Percentiles rank a stretch among this genome's conserved stretches.
Evolutionary conservation across 2,797 vertebrate species (phyloP).

Genomic region (Amblyraja radiata): DNA sequence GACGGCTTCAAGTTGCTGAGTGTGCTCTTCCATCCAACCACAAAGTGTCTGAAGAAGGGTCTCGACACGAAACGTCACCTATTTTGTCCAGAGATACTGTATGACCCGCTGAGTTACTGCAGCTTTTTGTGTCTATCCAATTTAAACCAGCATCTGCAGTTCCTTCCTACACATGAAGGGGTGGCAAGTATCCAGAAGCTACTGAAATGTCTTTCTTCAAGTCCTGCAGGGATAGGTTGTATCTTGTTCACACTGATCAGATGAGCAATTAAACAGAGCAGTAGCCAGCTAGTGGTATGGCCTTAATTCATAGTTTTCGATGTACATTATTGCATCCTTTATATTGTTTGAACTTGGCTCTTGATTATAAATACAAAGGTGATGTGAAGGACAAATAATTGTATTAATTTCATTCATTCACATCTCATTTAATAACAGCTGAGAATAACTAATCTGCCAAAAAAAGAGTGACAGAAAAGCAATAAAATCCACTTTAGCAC

Average conservation of each 20-base stretch:
- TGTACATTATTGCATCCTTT: background rate
- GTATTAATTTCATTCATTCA: background rate
- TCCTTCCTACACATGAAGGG: too few relatives aligned
- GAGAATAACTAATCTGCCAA: background rate
- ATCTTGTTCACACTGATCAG: background rate
- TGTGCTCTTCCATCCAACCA: too few relatives aligned
- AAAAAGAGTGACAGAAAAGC: background rate
- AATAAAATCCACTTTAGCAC: background rate
- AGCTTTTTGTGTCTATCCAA: too few relatives aligned
- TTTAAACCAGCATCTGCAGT: too few relatives aligned
- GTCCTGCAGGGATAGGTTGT: background rate
- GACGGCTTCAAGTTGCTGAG: too few relatives aligned
- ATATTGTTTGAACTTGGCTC: background rate
- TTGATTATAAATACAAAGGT: background rate
- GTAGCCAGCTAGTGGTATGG: too few relatives aligned
- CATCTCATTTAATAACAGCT: background rate
- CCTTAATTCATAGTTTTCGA: background rate
- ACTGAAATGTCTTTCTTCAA: background rate
- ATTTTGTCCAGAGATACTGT: too few relatives aligned
- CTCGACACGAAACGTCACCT: too few relatives aligned
- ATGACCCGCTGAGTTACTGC: too few relatives aligned
- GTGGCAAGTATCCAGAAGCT: background rate
- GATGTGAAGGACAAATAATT: constrained; percentile 21
- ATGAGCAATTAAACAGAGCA: background rate
- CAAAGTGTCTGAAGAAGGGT: too few relatives aligned